Evolutionary conservation across 2,113 vertebrate genomes (phyloP).

Genomic region (Apodemus speciosus): DNA sequence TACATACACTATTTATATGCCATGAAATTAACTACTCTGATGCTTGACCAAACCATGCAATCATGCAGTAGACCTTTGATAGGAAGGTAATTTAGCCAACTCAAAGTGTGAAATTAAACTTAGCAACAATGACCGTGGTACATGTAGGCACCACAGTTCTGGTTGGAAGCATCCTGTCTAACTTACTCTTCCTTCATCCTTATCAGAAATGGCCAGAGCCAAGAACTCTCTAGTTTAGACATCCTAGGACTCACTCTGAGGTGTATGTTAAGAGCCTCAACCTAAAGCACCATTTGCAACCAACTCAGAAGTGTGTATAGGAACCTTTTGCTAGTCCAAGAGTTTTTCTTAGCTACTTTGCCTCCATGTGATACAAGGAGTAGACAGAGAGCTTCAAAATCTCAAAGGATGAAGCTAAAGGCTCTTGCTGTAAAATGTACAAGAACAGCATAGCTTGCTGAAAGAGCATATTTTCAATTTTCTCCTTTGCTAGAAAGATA

Average conservation of each 20-base stretch:
- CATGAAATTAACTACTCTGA: conserved; percentile 57
- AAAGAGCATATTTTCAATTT: conserved; percentile 42
- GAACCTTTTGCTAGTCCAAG: conserved; percentile 18
- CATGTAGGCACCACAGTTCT: conserved; percentile 49
- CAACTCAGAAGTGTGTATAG: conserved; percentile 12
- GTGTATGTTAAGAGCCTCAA: not conserved
- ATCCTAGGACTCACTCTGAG: conserved; percentile 20
- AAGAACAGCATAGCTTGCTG: conserved; percentile 35
- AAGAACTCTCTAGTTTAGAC: conserved; percentile 52
- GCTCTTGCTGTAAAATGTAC: conserved; percentile 5
- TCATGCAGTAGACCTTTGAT: conserved; percentile 69
- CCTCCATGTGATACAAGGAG: not conserved
- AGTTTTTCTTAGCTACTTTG: conserved; percentile 3
- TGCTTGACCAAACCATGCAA: conserved; percentile 57
- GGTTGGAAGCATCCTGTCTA: conserved; percentile 63
- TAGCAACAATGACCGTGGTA: conserved; percentile 28
- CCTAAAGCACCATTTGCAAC: not conserved
- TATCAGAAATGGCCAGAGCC: conserved; percentile 65
- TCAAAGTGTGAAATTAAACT: conserved; percentile 72
- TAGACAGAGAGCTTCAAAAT: conserved; percentile 34
- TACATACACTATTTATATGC: not conserved
- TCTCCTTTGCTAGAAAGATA: conserved; percentile 55
- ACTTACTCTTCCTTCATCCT: conserved; percentile 54
- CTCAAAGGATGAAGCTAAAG: conserved; percentile 14
- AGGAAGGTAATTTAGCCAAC: conserved; percentile 65